Base-by-base conservation (phyloP, 2,888 invertebrate genomes). In the Agapetus fuscipes region DNA sequence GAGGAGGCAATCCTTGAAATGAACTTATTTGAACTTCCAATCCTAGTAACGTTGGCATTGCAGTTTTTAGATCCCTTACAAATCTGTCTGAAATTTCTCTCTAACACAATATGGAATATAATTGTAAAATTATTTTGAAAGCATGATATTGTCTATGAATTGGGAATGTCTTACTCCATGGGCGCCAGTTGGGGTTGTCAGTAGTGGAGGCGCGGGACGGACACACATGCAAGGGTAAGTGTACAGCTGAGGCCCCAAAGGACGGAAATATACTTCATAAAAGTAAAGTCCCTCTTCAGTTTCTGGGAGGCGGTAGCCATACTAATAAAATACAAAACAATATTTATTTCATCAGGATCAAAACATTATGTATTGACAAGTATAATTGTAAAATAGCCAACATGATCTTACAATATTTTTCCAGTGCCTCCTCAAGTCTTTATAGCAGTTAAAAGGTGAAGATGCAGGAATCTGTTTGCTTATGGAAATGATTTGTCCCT, bases 401-500 rank as follows among this genome's bases (percentile, higher is more conserved):
- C n/a, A n/a, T n/a, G n/a, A n/a, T n/a, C n/a, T n/a, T n/a, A 69
- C 71, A 48, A 69, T 69, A 52, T 71, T 71, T 56, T 71, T 71
- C 71, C 71, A 71, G 47, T 71, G 69, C 20, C 69, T 62, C 43
- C 66, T 62, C 48, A 71, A 53, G 50, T 71, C 69, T 50, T 66
- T 66, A 46, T 66, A 70, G 26, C 53, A 56, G 43, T 58, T 62
- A 48, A 71, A 69, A n/a, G 30, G 31, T 27, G 41, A 34, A 9
- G 37, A 15, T 32, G 27, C 25, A 5, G 45, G 45, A 24, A 45
- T 41, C 16, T 30, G 9, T 35, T 38, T 37, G 32, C 34, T 35
- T 3, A 45, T 17, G 7, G 34, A 28, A 24, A 38, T 41, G 7
- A 45, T 38, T 11, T 34, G 37, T 6, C 41, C 45, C 33, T 41